These are phyloP conservation scores for Bubo bubo DNA, from an alignment of 2,113 vertebrate species.

Conservation along the genomic window DNA sequence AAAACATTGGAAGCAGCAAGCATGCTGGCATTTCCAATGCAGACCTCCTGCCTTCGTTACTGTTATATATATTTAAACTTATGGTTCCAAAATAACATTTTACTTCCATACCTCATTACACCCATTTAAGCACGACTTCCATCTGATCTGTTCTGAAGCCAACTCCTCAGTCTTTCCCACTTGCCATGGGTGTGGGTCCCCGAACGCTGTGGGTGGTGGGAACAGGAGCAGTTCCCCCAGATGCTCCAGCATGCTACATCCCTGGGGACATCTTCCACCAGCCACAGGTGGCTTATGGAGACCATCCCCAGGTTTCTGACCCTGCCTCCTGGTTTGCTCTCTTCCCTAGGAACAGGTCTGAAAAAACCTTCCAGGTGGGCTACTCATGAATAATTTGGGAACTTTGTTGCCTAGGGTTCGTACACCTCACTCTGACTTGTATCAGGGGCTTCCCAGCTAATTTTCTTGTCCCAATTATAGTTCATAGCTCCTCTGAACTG, in stretches of 20 bases:
- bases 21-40: background rate
- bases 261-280: fast-evolving
- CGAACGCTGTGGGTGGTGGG: fast-evolving
- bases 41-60: background rate
- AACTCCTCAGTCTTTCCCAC: background rate
- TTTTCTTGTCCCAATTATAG: background rate
- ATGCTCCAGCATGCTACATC: background rate
- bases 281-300: background rate
- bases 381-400: background rate
- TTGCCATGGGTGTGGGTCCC: background rate
- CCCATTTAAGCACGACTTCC: background rate
- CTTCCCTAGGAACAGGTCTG: background rate
- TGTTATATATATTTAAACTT: conserved; percentile 8
- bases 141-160: background rate
- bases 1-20: conserved; percentile 39
- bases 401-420: background rate
- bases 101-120: background rate
- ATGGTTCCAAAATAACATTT: conserved; percentile 1
- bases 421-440: background rate
- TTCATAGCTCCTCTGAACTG: background rate
- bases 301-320: background rate
- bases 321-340: background rate
- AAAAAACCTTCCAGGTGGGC: background rate
- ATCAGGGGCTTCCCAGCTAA: background rate
- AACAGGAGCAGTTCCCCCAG: background rate